phyloP scores from a whole-genome alignment of 2,888 invertebrate genomes.

The Dendrolimus houi region DNA sequence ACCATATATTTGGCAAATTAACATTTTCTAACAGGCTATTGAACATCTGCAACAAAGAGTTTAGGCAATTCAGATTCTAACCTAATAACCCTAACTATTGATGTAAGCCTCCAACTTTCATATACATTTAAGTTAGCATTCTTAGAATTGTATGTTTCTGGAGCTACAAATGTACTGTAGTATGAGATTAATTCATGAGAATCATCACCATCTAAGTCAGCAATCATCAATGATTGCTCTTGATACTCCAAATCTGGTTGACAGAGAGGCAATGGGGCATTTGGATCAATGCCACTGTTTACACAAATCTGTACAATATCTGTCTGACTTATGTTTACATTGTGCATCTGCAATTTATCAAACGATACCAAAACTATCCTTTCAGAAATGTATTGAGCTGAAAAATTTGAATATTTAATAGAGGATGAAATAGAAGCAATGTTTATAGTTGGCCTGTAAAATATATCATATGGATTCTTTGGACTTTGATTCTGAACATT shows the following conservation, averaged over 20 bases:
- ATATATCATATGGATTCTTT: conserved; percentile 57
- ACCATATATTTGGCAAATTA: neutral
- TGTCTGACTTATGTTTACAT: conserved; percentile 87
- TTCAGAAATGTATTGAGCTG: conserved; percentile 79
- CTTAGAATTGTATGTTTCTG: conserved; percentile 50
- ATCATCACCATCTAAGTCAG: conserved; percentile 85
- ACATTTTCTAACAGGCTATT: conserved; percentile 9
- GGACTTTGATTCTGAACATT: conserved; percentile 65
- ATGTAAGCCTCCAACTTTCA: conserved; percentile 78
- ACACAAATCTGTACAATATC: conserved; percentile 85
- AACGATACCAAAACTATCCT: conserved; percentile 87
- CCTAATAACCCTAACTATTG: conserved; percentile 81
- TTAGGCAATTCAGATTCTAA: conserved; percentile 84
- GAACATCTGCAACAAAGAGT: conserved; percentile 73
- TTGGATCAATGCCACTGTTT: conserved; percentile 43
- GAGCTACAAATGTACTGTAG: conserved; percentile 78
- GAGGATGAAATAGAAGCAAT: conserved; percentile 59
- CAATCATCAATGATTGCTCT: conserved; percentile 82
- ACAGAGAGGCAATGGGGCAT: conserved; percentile 66
- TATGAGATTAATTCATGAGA: conserved; percentile 87
- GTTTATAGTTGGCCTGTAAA: conserved; percentile 50
- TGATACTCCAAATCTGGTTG: conserved; percentile 86
- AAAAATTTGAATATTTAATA: conserved; percentile 63
- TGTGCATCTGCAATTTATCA: conserved; percentile 83
- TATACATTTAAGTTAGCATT: conserved; percentile 36